Evolutionary conservation across 30 jellyfish, hydroid and myxozoan species (phyloP), one percentile per base, ranked within the genome.

Genomic region (Sanderia malayensis): DNA sequence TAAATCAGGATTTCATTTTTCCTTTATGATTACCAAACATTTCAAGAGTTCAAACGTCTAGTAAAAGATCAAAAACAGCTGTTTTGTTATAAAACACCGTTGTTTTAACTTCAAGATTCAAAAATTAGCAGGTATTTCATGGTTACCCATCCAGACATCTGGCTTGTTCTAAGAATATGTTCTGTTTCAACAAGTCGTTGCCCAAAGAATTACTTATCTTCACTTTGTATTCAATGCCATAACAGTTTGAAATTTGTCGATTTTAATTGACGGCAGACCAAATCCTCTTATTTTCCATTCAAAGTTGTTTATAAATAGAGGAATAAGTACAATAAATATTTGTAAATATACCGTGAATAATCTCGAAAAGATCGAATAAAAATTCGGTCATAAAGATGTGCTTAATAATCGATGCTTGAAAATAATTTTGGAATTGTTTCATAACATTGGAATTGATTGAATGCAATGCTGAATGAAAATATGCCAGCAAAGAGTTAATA

Each of bases 291-390:
- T 19, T 15, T 49, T 19, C 6, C 24, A 49, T 49, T 49, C 25
- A 49, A 49, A 49, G 6, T 2, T 49, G 27, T 49, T 49, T 49
- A 49, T 49, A 49, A 49, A 49, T 24, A 49, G 4, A 19, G 25
- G 64, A 49, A 19, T 49, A 49, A 49, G 23, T 15, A 49, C 64
- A 49, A 49, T 49, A 49, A 49, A 49, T 49, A 19, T 49, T 49
- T 49, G 64, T 49, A 49, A 49, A 49, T 49, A 49, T 4, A 4
- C 27, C 64, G 8, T 4, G 27, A 19, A 24, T 49, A 49, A 49
- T 49, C 64, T 37, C 64, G 64, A 9, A 49, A 2, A 49, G 23
- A 2, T 15, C 8, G 64, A 49, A 49, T 19, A 18, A 49, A 37
- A 18, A 49, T 19, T 9, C 24, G 64, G 27, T 49, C 64, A 49